Evolutionary conservation across 2,113 vertebrate species (phyloP).

Genomic region (Phyllostomus discolor): DNA sequence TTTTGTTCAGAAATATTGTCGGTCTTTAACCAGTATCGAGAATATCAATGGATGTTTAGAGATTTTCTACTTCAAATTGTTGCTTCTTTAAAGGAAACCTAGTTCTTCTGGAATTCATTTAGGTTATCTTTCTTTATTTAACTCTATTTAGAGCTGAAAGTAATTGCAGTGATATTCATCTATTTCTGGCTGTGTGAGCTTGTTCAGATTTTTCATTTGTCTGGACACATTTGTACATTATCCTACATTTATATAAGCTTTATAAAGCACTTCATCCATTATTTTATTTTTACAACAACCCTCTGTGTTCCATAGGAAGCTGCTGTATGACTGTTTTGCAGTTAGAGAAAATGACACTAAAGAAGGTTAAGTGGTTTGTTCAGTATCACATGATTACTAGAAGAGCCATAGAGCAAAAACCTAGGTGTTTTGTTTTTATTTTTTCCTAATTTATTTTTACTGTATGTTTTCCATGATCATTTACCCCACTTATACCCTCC

Average conservation of each 20-base stretch:
- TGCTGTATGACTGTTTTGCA: background rate
- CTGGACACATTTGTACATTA: background rate
- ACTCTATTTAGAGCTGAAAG: background rate
- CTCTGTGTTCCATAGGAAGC: background rate
- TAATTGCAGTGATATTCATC: background rate
- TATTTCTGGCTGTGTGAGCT: background rate
- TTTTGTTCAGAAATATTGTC: background rate
- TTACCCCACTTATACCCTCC: no score
- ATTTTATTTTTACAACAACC: slow-evolving; percentile 17
- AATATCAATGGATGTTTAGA: background rate
- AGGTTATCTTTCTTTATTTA: slow-evolving; percentile 11
- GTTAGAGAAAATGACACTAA: background rate
- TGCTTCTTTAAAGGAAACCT: background rate
- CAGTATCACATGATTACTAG: background rate
- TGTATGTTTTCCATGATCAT: no score
- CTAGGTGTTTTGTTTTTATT: background rate
- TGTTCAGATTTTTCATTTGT: slow-evolving; percentile 3
- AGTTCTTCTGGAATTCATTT: background rate
- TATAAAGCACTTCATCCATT: background rate
- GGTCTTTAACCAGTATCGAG: background rate
- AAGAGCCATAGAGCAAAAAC: background rate
- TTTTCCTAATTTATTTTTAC: no score
- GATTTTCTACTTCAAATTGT: background rate
- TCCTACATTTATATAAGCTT: background rate
- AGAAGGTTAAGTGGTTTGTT: background rate